These are phyloP conservation scores for Zoanthus sansibaricus DNA, from an alignment of 92 coral and sea anemone genomes.

Conservation along the genomic window DNA sequence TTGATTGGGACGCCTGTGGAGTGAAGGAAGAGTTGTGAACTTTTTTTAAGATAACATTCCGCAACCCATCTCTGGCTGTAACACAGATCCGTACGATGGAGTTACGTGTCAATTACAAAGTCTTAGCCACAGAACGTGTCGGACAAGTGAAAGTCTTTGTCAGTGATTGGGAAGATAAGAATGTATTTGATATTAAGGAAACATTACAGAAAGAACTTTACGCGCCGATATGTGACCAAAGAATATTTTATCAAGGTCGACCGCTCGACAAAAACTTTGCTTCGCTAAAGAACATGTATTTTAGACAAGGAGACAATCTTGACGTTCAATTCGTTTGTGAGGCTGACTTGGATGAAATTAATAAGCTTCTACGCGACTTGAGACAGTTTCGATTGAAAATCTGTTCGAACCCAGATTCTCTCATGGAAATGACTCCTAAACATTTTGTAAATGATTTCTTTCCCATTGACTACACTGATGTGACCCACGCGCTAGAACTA, in stretches of 20 bases:
- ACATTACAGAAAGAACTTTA: constrained; percentile 59
- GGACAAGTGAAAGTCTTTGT: constrained; percentile 42
- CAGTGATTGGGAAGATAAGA: constrained; percentile 18
- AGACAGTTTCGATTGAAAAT: constrained; percentile 40
- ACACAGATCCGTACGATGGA: not conserved
- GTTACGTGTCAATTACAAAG: constrained; percentile 3
- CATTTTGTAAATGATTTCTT: not conserved
- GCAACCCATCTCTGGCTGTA: no score
- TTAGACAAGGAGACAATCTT: constrained; percentile 73
- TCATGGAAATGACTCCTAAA: not conserved
- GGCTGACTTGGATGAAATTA: constrained; percentile 64
- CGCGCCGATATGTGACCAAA: constrained; percentile 81
- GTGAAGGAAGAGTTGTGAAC: no score
- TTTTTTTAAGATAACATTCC: no score
- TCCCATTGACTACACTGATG: constrained; percentile 16
- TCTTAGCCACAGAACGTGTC: constrained; percentile 14
- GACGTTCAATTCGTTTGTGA: constrained; percentile 56
- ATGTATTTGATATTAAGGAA: constrained; percentile 54
- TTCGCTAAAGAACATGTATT: constrained; percentile 61
- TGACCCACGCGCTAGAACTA: not conserved
- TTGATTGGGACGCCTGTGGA: no score
- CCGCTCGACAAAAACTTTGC: constrained; percentile 51
- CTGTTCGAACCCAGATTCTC: constrained; percentile 13
- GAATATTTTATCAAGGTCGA: constrained; percentile 63
- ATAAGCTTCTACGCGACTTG: constrained; percentile 47